These are phyloP conservation scores for Chiridota heheva DNA, from an alignment of 35 echinoderm and acorn worm species.

Conservation along the genomic window DNA sequence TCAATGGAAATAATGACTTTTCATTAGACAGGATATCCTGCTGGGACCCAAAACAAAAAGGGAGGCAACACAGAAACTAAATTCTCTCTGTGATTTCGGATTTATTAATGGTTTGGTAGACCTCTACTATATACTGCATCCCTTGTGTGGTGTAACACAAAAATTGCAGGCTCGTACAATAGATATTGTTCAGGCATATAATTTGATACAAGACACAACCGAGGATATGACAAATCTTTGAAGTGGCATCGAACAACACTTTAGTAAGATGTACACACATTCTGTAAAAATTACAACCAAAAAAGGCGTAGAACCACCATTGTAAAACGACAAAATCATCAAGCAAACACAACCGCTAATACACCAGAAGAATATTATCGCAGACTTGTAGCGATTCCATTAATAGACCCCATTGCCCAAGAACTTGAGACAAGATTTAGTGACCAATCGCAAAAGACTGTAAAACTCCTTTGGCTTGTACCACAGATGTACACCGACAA, in stretches of 20 bases:
- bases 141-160: neutral
- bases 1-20: neutral
- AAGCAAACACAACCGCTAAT: constrained; percentile 5
- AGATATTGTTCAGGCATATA: neutral
- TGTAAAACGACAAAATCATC: neutral
- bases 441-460: too few species aligned
- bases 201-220: neutral
- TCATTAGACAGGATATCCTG: neutral
- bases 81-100: constrained; percentile 11
- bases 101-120: neutral
- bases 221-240: neutral
- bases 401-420: constrained; percentile 3
- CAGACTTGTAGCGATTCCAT: constrained; percentile 15
- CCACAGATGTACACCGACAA: too few species aligned
- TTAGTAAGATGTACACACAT: constrained; percentile 6
- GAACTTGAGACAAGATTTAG: constrained; percentile 6
- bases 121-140: neutral
- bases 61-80: constrained; percentile 15
- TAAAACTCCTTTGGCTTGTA: too few species aligned
- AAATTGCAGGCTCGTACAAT: neutral
- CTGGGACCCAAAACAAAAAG: constrained; percentile 5
- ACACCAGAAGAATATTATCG: constrained; percentile 5
- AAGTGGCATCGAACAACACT: neutral
- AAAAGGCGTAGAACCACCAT: constrained; percentile 3
- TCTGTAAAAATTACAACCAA: constrained; percentile 2